Evolutionary conservation across 2,113 vertebrate genomes (phyloP).

Genomic region (Nannobrachium achirus): DNA sequence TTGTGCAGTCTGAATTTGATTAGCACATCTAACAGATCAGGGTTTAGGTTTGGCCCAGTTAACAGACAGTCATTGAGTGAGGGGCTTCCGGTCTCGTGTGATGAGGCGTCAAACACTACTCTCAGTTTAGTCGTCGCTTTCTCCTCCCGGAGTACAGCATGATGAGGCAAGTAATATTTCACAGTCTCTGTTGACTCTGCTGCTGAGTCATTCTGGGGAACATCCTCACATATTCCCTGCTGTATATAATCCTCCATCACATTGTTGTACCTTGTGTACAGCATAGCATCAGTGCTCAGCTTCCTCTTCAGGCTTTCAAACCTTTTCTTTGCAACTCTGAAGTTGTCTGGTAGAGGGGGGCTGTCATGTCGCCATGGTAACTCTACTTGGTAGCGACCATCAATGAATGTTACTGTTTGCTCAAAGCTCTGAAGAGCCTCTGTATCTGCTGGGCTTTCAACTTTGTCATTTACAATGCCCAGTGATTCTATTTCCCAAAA

Average conservation of each 20-base stretch:
- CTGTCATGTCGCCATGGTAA: constrained; percentile 31
- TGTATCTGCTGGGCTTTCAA: neutral
- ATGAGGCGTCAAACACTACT: constrained; percentile 46
- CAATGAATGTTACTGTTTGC: neutral
- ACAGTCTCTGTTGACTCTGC: no score
- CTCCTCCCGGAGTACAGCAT: constrained; percentile 29
- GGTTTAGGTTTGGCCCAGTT: constrained; percentile 34
- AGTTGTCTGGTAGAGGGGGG: neutral
- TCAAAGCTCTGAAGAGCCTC: constrained; percentile 30
- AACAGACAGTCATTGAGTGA: constrained; percentile 39
- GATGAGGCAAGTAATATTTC: constrained; percentile 20
- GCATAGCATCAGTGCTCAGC: constrained; percentile 13
- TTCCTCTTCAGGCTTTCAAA: constrained; percentile 15
- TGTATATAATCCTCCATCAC: constrained; percentile 26
- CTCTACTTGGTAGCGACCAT: constrained; percentile 30
- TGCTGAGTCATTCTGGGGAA: neutral
- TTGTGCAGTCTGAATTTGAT: constrained; percentile 35
- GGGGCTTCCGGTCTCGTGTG: constrained; percentile 29
- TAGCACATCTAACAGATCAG: constrained; percentile 24
- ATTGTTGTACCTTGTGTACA: constrained; percentile 1
- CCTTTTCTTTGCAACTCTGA: constrained; percentile 9
- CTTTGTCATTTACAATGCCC: constrained; percentile 8
- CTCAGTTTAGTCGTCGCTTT: constrained; percentile 38
- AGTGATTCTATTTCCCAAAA: constrained; percentile 39
- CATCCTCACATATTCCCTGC: constrained; percentile 24